These are phyloP conservation scores for Orchesella cincta DNA, from an alignment of 1,140 invertebrate species.

Conservation along the genomic window DNA sequence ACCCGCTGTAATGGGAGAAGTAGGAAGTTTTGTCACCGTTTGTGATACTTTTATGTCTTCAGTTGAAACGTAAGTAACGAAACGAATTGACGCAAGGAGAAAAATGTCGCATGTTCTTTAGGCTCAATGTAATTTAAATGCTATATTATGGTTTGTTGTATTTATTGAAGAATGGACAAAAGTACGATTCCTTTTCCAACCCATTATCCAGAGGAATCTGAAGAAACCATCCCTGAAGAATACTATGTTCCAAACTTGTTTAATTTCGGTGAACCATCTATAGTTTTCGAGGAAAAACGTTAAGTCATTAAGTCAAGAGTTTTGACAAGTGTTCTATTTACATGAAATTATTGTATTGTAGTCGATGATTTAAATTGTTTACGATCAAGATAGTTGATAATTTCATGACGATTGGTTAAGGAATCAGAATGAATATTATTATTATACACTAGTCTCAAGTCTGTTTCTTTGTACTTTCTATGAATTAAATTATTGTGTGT, in stretches of 20 bases:
- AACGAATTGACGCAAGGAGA: background rate
- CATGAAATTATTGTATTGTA: too few relatives aligned
- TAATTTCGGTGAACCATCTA: conserved; percentile 68
- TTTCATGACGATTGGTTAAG: too few relatives aligned
- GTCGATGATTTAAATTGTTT: too few relatives aligned
- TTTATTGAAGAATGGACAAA: background rate
- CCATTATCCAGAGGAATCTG: conserved; percentile 63
- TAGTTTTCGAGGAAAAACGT: conserved; percentile 65
- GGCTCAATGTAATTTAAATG: background rate
- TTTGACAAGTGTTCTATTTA: too few relatives aligned
- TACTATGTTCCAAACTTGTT: conserved; percentile 72
- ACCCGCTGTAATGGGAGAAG: conserved; percentile 76
- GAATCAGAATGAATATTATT: too few relatives aligned
- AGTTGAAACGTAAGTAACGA: conserved; percentile 52
- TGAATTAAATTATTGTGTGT: too few relatives aligned
- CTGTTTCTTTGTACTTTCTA: too few relatives aligned
- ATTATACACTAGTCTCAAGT: too few relatives aligned
- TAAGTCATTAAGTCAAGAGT: too few relatives aligned
- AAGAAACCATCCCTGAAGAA: conserved; percentile 67
- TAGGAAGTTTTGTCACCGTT: conserved; percentile 76
- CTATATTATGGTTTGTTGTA: background rate
- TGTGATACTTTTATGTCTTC: conserved; percentile 75
- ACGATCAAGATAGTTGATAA: too few relatives aligned
- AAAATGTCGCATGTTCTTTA: too few relatives aligned
- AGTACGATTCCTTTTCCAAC: conserved; percentile 76